Conservation (phyloP, 2,888 invertebrate species). For the Drosophila formosana region DNA sequence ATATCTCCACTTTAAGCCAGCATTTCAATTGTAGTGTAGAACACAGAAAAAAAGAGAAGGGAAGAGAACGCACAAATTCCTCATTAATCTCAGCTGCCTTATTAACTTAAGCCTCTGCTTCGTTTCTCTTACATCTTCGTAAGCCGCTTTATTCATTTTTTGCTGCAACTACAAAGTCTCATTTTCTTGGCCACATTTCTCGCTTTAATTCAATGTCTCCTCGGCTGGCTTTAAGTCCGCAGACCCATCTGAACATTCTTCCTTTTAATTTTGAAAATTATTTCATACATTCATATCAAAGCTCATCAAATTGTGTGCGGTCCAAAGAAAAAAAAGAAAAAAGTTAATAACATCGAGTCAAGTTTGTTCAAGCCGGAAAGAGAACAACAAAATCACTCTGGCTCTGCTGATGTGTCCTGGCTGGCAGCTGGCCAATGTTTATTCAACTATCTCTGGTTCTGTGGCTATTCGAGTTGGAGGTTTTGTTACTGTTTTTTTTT, state of each 20-base stretch:
- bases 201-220: constrained; percentile 25
- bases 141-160: constrained; percentile 10
- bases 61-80: constrained; percentile 11
- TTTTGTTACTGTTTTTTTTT: not conserved
- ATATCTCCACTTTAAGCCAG: not conserved
- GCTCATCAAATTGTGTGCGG: constrained; percentile 48
- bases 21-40: not conserved
- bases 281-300: constrained; percentile 52
- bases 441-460: constrained; percentile 63
- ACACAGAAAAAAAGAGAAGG: not conserved
- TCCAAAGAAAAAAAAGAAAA: constrained; percentile 10
- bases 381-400: constrained; percentile 17
- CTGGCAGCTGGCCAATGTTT: constrained; percentile 58
- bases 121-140: constrained; percentile 10
- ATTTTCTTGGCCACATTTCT: constrained; percentile 6
- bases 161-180: not conserved
- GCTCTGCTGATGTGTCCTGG: constrained; percentile 43
- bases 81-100: constrained; percentile 3
- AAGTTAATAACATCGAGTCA: constrained; percentile 68
- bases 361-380: constrained; percentile 53
- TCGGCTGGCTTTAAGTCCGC: constrained; percentile 8
- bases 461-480: constrained; percentile 16
- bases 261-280: constrained; percentile 57
- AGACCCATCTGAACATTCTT: constrained; percentile 10
- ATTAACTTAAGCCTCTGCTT: not conserved